Conservation (phyloP, 37 sponge, comb jelly and placozoan genomes). For the Tethya wilhelma region DNA sequence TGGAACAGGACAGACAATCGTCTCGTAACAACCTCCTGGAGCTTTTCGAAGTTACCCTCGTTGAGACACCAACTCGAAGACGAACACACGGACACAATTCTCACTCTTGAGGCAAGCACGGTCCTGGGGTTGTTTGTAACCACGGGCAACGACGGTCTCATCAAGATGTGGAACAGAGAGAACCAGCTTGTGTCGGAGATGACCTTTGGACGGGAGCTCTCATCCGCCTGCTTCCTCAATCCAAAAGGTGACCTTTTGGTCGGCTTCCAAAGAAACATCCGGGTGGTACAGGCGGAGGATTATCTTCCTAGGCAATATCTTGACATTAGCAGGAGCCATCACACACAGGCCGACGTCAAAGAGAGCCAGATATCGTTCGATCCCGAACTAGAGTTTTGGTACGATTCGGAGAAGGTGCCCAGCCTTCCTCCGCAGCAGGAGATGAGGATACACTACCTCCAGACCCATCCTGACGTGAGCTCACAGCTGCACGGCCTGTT, state of each 20-base stretch:
- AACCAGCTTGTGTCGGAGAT: conserved; percentile 66
- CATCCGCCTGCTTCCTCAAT: conserved; percentile 42
- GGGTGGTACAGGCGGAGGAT: conserved; percentile 16
- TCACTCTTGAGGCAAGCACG: conserved; percentile 12
- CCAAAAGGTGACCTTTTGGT: conserved; percentile 39
- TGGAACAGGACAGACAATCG: neutral
- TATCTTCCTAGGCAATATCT: conserved; percentile 23
- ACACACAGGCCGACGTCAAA: neutral
- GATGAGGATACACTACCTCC: neutral
- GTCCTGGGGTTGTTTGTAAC: conserved; percentile 48
- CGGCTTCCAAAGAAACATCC: conserved; percentile 52
- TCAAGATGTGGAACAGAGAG: conserved; percentile 63
- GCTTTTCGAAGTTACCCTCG: conserved; percentile 9
- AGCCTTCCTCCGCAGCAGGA: conserved; percentile 17
- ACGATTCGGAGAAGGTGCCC: conserved; percentile 42
- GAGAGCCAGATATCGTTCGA: conserved; percentile 43
- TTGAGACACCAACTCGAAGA: conserved; percentile 50
- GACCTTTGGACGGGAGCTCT: conserved; percentile 33
- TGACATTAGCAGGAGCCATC: neutral
- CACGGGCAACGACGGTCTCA: conserved; percentile 41
- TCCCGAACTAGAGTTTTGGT: conserved; percentile 57
- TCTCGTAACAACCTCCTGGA: neutral
- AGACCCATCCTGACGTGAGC: no score
- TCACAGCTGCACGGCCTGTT: no score
- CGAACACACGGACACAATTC: conserved; percentile 42